Base-by-base conservation (phyloP, 2,113 vertebrate species). In the Dolichallabes microphthalmus region DNA sequence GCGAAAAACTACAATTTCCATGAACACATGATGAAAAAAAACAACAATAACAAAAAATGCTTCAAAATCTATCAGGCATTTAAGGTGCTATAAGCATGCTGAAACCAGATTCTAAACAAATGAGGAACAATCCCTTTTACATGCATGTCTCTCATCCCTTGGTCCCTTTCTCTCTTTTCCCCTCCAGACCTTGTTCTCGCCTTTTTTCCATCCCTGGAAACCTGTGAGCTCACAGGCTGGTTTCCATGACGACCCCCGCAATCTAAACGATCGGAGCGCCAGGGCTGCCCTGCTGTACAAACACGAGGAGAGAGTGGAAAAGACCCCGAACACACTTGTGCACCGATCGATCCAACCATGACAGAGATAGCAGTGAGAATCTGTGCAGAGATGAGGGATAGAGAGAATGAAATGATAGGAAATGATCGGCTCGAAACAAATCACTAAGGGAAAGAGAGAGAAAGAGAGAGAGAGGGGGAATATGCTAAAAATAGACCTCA, bases 231-330 rank as follows among this genome's bases (percentile, higher is more conserved):
- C 80, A 82, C 82, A 86, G 74, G 64, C 85, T 79, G 63, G 82
- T 89, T 88, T 85, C 88, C 85, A 88, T 86, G 88, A 63, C 82
- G 83, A 89, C 85, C 73, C 78, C 64, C 82, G 79, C 85, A 86
- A 89, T 89, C 86, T 85, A 88, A 89, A 80, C 74, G 69, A 89
- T 88, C 79, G 45, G 80, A 35, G 64, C 19, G 39, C 66, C 82
- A 45, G 69, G 69, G 76, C 61, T 30, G 61, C 83, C 82, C 86
- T 60, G 63, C 74, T 89, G 83, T 87, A 87, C 86, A 89, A 89
- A 87, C 83, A 89, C 66, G 52, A 68, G 45, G 57, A 82, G 79
- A 58, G 73, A 82, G 71, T 77, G 64, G 69, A 83, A 81, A 86
- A 86, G 88, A 87, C 57, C 76, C 68, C 22, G 64, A 55, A 75